phyloP scores from a whole-genome alignment of 2,888 invertebrate species.

The Tipula lateralis region DNA sequence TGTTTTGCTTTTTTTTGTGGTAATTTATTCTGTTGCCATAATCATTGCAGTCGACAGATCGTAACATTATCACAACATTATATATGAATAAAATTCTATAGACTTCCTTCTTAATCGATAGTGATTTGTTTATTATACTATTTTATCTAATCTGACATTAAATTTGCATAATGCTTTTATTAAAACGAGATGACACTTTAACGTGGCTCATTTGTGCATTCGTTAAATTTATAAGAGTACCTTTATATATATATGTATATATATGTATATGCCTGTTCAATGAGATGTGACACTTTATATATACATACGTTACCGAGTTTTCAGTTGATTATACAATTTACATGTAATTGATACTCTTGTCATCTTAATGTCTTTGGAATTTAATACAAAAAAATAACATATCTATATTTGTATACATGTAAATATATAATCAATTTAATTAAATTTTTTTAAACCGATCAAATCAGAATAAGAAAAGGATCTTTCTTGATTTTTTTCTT shows the following conservation, averaged over 20 bases:
- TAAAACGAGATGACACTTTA: neutral
- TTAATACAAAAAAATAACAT: neutral
- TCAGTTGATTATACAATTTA: neutral
- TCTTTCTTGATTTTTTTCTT: neutral
- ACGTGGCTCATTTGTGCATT: neutral
- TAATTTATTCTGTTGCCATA: neutral
- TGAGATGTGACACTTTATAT: neutral
- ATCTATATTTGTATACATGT: too few relatives aligned
- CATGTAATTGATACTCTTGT: constrained; percentile 11
- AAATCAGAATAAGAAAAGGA: neutral
- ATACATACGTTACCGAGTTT: neutral
- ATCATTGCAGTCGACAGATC: neutral
- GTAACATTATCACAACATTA: too few relatives aligned
- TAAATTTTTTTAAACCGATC: neutral
- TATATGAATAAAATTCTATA: too few relatives aligned
- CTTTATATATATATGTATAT: neutral
- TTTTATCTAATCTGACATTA: neutral
- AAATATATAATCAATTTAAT: neutral
- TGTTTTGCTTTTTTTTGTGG: too few relatives aligned
- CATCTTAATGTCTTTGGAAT: neutral
- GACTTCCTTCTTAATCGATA: neutral
- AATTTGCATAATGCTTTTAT: neutral
- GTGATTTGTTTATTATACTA: neutral
- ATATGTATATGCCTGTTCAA: neutral
- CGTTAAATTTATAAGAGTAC: too few relatives aligned